Conservation (phyloP, 2,797 vertebrate genomes). For the Tiaroga cobitis region DNA sequence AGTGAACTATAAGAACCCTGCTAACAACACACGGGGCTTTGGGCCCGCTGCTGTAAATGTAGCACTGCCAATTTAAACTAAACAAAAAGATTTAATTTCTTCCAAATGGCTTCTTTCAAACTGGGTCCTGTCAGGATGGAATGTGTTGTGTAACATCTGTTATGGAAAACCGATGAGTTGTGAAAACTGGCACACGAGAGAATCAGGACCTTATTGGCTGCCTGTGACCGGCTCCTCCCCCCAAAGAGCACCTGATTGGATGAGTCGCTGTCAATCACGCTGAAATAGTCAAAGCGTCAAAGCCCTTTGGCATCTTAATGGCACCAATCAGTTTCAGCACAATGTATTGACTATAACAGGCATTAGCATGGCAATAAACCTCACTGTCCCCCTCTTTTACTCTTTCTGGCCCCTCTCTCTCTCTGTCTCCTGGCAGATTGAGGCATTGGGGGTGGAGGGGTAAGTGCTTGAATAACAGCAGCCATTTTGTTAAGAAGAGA, state of each 20-base stretch:
- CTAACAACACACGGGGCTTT: not conserved
- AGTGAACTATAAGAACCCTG: not conserved
- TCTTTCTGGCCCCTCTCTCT: not conserved
- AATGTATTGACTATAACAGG: slow-evolving; percentile 29
- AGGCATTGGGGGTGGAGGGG: slow-evolving; percentile 27
- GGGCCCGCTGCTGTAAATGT: slow-evolving; percentile 14
- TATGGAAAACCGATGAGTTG: slow-evolving; percentile 54
- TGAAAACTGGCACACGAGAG: slow-evolving; percentile 44
- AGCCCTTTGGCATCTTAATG: slow-evolving; percentile 27
- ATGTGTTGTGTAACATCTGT: slow-evolving; percentile 56
- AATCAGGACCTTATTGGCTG: slow-evolving; percentile 7
- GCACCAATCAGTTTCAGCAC: slow-evolving; percentile 38
- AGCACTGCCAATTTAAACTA: slow-evolving; percentile 33
- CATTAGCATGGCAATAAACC: slow-evolving; percentile 50
- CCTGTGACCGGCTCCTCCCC: not conserved
- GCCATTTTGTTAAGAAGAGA: slow-evolving; percentile 33
- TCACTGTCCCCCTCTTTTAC: not conserved
- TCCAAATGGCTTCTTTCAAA: slow-evolving; percentile 56
- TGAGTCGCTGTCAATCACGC: slow-evolving; percentile 12
- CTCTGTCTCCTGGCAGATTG: slow-evolving; percentile 33
- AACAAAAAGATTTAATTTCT: slow-evolving; percentile 51
- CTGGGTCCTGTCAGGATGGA: slow-evolving; percentile 35
- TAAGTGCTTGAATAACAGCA: slow-evolving; percentile 15
- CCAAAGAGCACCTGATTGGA: slow-evolving; percentile 28
- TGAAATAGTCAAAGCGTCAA: slow-evolving; percentile 24